Base-by-base conservation (phyloP, 2,113 vertebrate genomes). In the Nibea coibor region DNA sequence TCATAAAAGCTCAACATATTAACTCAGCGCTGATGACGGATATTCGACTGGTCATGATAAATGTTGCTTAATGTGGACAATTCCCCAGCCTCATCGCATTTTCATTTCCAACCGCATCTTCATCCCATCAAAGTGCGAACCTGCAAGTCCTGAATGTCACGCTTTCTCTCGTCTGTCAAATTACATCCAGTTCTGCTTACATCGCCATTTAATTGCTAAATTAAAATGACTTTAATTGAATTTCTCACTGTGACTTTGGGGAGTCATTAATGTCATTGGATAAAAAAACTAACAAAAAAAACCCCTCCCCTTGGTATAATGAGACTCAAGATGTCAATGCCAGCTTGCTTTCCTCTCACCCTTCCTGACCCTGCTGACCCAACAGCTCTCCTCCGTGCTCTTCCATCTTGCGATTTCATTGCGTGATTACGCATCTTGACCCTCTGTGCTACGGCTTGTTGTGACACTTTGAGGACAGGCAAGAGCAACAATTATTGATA, bases 201-300 rank as follows among this genome's bases (percentile, higher is more conserved):
- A 72, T 85, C 75, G 75, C 48, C n/a, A 83, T 78, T 86, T 87
- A 82, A 89, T 72, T 78, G 39, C 31, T 17, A 68, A 78, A 89
- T 84, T 88, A 81, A 75, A 79, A 71, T 56, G 5, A 54, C 64
- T 87, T 90, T 62, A 85, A 88, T 83, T 84, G 31, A 90, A 86
- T 85, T 87, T 84, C 42, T 77, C 56, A 79, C 70, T 85, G 76
- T 53, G 78, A 88, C 84, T 87, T 85, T 86, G 59, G 65, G 65
- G 64, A 92, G 64, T 66, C 74, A 81, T 43, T 64, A 69, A 64
- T 3, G 68, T 80, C 83, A 81, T 26, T 5, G 56, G 50, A 69
- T 61, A 26, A 54, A 59, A 20, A 63, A 73, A 31, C 5, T 1
- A 81, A 31, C 5, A 81, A 69, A 58, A 45, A 48, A 17, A 61